phyloP scores from a whole-genome alignment of 2,797 vertebrate species.

The Gorsachius magnificus region DNA sequence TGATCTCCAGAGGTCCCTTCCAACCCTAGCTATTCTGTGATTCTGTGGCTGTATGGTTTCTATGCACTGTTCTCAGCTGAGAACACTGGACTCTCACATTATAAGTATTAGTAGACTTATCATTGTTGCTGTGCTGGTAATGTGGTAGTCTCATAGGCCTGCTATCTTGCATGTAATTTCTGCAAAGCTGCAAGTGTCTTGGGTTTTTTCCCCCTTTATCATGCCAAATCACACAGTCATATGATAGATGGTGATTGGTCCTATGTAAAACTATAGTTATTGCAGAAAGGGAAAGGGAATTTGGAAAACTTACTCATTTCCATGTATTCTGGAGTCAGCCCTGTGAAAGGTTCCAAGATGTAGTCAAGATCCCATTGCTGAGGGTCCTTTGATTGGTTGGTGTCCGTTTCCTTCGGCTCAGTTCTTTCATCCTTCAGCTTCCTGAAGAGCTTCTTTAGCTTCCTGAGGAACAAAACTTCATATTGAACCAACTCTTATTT shows the following conservation, averaged over 20 bases:
- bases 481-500: not conserved
- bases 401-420: conserved; percentile 73
- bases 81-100: not conserved
- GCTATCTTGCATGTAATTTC: not conserved
- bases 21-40: not conserved
- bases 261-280: not conserved
- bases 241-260: not conserved
- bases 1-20: not conserved
- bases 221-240: not conserved
- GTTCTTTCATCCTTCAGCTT: conserved; percentile 87
- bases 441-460: conserved; percentile 83
- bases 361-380: conserved; percentile 92
- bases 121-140: not conserved
- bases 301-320: conserved; percentile 90
- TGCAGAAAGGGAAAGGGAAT: not conserved
- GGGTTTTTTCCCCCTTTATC: not conserved
- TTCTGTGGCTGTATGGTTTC: not conserved
- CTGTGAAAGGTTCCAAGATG: conserved; percentile 90
- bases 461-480: conserved; percentile 66
- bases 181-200: not conserved
- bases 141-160: not conserved
- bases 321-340: conserved; percentile 96
- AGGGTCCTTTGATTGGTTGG: conserved; percentile 76
- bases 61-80: not conserved
- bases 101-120: not conserved